phyloP scores from a whole-genome alignment of 2,888 invertebrate genomes.

The Crioceris asparagi region DNA sequence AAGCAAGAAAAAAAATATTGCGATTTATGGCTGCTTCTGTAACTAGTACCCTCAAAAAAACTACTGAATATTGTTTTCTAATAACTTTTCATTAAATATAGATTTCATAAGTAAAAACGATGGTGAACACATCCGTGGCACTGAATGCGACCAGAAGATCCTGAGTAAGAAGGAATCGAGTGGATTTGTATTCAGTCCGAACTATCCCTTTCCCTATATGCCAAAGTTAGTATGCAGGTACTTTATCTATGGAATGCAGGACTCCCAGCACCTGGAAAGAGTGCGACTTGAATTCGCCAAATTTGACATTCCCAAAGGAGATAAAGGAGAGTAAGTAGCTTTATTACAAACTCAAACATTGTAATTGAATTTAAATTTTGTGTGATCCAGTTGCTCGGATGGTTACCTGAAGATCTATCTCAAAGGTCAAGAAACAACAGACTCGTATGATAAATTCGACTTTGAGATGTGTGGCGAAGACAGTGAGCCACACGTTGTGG shows the following conservation, averaged over 20 bases:
- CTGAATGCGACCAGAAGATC: constrained; percentile 98
- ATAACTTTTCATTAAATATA: constrained; percentile 34
- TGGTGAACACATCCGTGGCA: constrained; percentile 90
- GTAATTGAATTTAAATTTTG: too few species aligned
- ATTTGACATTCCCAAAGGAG: constrained; percentile 83
- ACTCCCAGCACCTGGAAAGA: constrained; percentile 90
- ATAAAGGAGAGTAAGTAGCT: constrained; percentile 70
- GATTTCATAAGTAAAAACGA: constrained; percentile 89
- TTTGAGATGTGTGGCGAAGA: constrained; percentile 81
- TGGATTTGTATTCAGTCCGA: constrained; percentile 90
- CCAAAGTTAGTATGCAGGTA: constrained; percentile 95
- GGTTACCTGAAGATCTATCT: constrained; percentile 85
- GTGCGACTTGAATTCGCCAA: constrained; percentile 79
- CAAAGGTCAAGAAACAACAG: constrained; percentile 84
- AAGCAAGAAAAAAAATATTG: neutral
- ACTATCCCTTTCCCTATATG: constrained; percentile 92
- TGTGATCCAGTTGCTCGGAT: constrained; percentile 73
- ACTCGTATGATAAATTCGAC: constrained; percentile 89
- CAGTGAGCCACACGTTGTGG: constrained; percentile 64
- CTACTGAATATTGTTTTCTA: too few species aligned
- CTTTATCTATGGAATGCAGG: constrained; percentile 97
- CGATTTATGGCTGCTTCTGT: neutral
- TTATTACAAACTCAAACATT: too few species aligned
- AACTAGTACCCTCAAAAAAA: neutral
- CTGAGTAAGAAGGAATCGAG: constrained; percentile 86